These are phyloP conservation scores for Metridium senile DNA, from an alignment of 92 coral and sea anemone genomes.

Conservation along the genomic window DNA sequence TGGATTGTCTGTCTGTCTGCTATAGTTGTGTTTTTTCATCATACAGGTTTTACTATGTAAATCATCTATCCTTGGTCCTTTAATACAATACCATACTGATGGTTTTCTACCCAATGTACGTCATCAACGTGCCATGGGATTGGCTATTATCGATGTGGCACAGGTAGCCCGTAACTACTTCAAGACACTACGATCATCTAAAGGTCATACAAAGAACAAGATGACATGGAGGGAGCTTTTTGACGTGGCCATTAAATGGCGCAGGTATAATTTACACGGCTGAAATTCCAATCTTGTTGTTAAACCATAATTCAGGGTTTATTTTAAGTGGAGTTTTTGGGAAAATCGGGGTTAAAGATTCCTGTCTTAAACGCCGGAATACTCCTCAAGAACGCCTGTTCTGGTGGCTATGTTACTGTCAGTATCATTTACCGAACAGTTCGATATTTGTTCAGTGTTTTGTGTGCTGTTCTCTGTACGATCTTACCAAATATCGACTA, in stretches of 20 bases:
- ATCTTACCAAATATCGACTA: too few relatives aligned
- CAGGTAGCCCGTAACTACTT: slow-evolving; percentile 77
- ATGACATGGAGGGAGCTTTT: slow-evolving; percentile 77
- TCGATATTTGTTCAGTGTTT: too few relatives aligned
- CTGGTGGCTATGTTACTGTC: too few relatives aligned
- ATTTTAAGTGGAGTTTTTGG: too few relatives aligned
- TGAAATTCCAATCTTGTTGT: too few relatives aligned
- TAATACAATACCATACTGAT: slow-evolving; percentile 77
- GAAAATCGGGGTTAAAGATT: too few relatives aligned
- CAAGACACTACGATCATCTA: slow-evolving; percentile 64
- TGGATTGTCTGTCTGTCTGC: neutral
- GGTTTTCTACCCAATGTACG: slow-evolving; percentile 75
- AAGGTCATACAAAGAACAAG: slow-evolving; percentile 45
- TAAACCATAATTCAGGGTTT: too few relatives aligned
- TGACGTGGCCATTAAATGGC: slow-evolving; percentile 82
- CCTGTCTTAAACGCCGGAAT: too few relatives aligned
- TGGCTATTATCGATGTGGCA: slow-evolving; percentile 81
- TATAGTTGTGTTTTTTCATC: neutral
- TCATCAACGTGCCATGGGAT: slow-evolving; percentile 86
- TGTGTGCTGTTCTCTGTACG: too few relatives aligned
- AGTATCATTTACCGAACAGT: too few relatives aligned
- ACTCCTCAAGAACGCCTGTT: too few relatives aligned
- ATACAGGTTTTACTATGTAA: slow-evolving; percentile 69
- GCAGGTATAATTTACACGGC: too few relatives aligned
- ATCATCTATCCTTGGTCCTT: slow-evolving; percentile 60